Conservation (phyloP, 1,140 invertebrate genomes). For the Meloidogyne hapla region DNA sequence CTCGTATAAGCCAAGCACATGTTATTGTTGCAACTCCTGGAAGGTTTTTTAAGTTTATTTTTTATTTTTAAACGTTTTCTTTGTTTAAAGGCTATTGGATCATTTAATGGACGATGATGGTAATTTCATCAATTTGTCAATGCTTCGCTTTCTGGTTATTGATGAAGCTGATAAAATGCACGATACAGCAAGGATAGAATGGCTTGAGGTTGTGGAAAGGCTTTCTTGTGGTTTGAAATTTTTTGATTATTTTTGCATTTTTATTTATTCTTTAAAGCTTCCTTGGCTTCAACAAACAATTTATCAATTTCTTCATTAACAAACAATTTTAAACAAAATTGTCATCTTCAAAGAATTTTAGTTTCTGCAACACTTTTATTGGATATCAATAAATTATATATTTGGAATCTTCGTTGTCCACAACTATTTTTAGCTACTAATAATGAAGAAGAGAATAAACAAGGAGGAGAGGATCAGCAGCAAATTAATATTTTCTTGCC, state of each 20-base stretch:
- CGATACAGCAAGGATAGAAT: constrained; percentile 44
- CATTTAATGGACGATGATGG: constrained; percentile 42
- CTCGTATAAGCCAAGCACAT: constrained; percentile 29
- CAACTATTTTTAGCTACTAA: constrained; percentile 78
- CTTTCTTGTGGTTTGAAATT: background rate
- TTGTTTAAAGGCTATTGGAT: constrained; percentile 37
- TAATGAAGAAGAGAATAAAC: background rate
- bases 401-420: constrained; percentile 83
- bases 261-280: constrained; percentile 18
- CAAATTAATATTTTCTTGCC: constrained; percentile 32
- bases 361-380: constrained; percentile 89
- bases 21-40: constrained; percentile 48
- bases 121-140: constrained; percentile 31
- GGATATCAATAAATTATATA: constrained; percentile 87
- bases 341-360: constrained; percentile 79
- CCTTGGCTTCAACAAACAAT: constrained; percentile 7
- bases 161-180: constrained; percentile 51
- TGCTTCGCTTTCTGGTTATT: constrained; percentile 45
- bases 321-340: constrained; percentile 24
- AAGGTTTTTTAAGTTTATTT: constrained; percentile 11
- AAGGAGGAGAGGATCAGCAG: background rate
- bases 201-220: constrained; percentile 45
- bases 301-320: constrained; percentile 34
- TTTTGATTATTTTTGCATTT: no score
- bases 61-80: no score